Base-by-base conservation (phyloP, 2,113 vertebrate genomes). In the Microcebus murinus region DNA sequence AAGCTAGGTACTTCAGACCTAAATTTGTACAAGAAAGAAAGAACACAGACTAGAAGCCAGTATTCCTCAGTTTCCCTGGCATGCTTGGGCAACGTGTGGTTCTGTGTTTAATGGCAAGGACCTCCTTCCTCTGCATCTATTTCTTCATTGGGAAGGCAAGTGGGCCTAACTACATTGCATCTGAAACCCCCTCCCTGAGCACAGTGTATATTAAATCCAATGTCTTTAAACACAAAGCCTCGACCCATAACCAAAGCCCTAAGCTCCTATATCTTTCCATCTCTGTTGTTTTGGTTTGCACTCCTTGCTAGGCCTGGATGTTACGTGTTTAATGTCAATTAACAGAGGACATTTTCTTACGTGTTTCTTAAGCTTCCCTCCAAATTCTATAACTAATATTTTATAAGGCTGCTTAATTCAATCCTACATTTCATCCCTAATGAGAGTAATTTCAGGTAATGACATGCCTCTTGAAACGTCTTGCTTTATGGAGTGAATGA, bases 391-490 rank as follows among this genome's bases (percentile, higher is more conserved):
- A 29, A 65, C 52, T 91, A 80, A 74, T 48, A 82, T 96, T 82
- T 90, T 77, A 87, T 61, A 92, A 89, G 52, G n/a, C 34, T 84
- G 23, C 67, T 93, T 83, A 81, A 79, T 77, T 77, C 80, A 73
- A 36, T 11, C 92, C 67, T 82, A 52, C 80, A 77, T 92, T 86
- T 87, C 45, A 59, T 57, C 80, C 55, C 90, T 71, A 48, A 57
- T 45, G 84, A 94, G 84, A 71, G n/a, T 81, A 80, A 63, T 77
- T 91, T 94, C 79, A 89, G 57, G 82, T 74, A 94, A 89, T 20
- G 57, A 23, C 42, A 84, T 34, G 42, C 50, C 67, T 80, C 83
- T 94, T 14, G 29, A 84, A 93, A 83, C 1, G 17, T 77, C 74
- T 71, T 6, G 25, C 67, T 92, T 77, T 79, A 55, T 23, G 31